A percentile compares a stretch with the other conserved stretches of the same genome.
Conservation (phyloP, 2,888 invertebrate species). For the Nemapogon koenigi region DNA sequence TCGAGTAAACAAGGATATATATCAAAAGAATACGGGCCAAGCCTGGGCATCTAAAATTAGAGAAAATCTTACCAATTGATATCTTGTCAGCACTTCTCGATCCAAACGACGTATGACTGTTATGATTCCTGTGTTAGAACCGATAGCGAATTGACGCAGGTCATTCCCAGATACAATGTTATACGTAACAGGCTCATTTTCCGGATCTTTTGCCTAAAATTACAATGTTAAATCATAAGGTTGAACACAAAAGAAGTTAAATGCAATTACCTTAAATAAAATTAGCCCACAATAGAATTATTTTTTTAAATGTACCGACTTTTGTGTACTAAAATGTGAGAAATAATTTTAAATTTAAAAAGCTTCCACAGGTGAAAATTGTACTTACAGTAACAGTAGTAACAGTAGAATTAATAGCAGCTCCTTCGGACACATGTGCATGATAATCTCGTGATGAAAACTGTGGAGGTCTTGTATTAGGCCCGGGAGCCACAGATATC, state of each 20-base stretch:
- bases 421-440: slow-evolving; percentile 89
- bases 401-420: slow-evolving; percentile 85
- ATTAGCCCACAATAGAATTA: neutral
- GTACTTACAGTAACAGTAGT: slow-evolving; percentile 73
- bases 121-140: slow-evolving; percentile 86
- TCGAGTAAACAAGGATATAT: too few species aligned
- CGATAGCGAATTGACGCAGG: slow-evolving; percentile 85
- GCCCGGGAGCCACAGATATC: slow-evolving; percentile 83
- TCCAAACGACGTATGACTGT: slow-evolving; percentile 86
- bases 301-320: neutral
- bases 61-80: slow-evolving; percentile 71
- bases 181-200: slow-evolving; percentile 85
- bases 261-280: neutral
- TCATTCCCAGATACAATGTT: slow-evolving; percentile 90
- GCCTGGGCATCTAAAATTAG: neutral
- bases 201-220: slow-evolving; percentile 83
- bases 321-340: too few species aligned
- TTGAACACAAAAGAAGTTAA: slow-evolving; percentile 2
- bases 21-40: too few species aligned
- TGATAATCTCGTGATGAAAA: slow-evolving; percentile 85
- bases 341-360: neutral
- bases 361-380: neutral
- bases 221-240: slow-evolving; percentile 1
- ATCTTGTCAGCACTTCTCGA: slow-evolving; percentile 86
- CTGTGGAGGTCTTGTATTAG: slow-evolving; percentile 82